Evolutionary conservation across 2,797 vertebrate species (phyloP).

Genomic region (Simalia tracyae): DNA sequence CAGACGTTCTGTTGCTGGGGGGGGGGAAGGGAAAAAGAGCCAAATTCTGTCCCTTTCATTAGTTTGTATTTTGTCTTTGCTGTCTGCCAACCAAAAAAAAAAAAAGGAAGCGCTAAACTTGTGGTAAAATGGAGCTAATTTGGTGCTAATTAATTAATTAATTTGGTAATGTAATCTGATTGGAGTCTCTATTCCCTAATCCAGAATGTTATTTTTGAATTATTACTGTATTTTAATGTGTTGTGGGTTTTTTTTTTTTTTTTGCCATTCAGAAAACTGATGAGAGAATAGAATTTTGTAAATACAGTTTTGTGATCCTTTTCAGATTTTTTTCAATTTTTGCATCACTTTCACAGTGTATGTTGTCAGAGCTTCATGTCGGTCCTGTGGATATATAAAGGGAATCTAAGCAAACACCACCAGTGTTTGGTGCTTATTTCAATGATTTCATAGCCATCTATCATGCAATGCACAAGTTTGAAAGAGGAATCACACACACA

Average conservation of each 20-base stretch:
- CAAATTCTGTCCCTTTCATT: neutral
- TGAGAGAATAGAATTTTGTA: neutral
- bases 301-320: neutral
- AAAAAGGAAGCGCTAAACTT: neutral
- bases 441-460: neutral
- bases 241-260: neutral
- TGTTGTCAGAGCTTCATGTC: neutral
- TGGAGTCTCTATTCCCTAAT: neutral
- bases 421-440: neutral
- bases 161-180: neutral
- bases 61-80: neutral
- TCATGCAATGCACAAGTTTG: neutral
- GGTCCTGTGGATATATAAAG: neutral
- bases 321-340: neutral
- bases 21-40: accelerated
- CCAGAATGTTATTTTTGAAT: neutral
- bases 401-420: neutral
- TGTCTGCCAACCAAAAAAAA: neutral
- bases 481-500: no score
- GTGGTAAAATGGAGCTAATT: neutral
- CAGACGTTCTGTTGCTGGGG: neutral
- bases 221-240: neutral
- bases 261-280: neutral
- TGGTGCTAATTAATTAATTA: neutral
- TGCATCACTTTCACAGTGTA: neutral